Evolutionary conservation across 2,113 vertebrate species (phyloP), one percentile per base, ranked within the genome.

Genomic region (Chloroceryle aenea): DNA sequence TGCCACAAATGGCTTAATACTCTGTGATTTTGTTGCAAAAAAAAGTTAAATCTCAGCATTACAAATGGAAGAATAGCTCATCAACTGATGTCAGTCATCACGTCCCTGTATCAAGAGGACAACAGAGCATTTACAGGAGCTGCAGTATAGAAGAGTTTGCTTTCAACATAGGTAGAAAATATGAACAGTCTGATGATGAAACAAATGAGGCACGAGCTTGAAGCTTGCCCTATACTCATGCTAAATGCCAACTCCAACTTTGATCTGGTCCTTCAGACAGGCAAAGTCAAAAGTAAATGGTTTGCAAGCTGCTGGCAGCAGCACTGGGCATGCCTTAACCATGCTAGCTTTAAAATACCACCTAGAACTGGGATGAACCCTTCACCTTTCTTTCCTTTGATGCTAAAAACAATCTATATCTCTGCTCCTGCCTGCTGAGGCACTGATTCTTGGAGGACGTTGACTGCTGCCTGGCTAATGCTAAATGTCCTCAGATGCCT

Each of bases 381-480:
- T 94, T 96, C 84, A 89, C 93, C 73, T 87, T 89, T 74, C 91
- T 91, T 77, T 81, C 86, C 90, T 80, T 86, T 55, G 59, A 71
- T 81, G 64, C 30, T 86, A 30, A 92, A 87, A 85, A 79, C n/a
- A 83, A 25, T 48, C 59, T 52, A 7, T 45, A 27, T 48, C 71
- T 89, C 66, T 93, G 85, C 43, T 68, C 12, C 67, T 85, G 85
- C 87, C 87, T 94, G 87, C 74, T 0, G 19, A 56, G 87, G 78
- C 73, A 32, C 56, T 67, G 67, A 45, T 23, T 85, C 81, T 84
- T 89, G 91, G 86, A 92, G 95, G 47, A 63, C 1, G 7, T 11
- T 59, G 38, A 84, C 14, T 55, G 38, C 71, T 61, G 55, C 53
- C 64, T 95, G 91, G 76, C 64, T 90, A 50, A 40, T 34, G 38